Conservation (phyloP, 1,140 invertebrate genomes). For the Pseudomyrmex dendroicus region DNA sequence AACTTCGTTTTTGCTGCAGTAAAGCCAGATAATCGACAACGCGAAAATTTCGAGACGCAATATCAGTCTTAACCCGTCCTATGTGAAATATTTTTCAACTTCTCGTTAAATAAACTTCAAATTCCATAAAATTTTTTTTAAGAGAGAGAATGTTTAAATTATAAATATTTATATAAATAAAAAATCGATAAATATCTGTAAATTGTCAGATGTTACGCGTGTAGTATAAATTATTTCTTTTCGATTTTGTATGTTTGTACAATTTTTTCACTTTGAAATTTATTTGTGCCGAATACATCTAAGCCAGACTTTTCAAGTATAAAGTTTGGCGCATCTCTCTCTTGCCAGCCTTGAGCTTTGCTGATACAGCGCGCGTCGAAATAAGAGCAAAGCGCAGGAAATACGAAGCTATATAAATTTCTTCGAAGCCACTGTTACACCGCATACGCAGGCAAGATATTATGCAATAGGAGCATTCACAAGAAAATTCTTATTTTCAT, state of each 20-base stretch:
- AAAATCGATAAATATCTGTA: neutral
- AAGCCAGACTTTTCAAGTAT: neutral
- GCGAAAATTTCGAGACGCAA: neutral
- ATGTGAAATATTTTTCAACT: too few species aligned
- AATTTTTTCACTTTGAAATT: neutral
- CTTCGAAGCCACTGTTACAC: neutral
- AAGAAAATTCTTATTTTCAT: constrained; percentile 9
- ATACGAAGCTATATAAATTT: neutral
- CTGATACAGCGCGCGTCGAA: constrained; percentile 37
- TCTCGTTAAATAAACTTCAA: too few species aligned
- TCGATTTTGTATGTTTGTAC: neutral
- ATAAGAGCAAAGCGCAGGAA: constrained; percentile 51
- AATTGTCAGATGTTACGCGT: too few species aligned
- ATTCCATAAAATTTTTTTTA: too few species aligned
- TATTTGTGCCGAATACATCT: neutral
- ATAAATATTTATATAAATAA: neutral
- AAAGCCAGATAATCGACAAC: neutral
- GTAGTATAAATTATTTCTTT: neutral
- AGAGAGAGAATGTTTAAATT: neutral
- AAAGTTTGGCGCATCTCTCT: neutral
- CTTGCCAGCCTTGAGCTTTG: constrained; percentile 33
- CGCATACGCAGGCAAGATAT: constrained; percentile 2
- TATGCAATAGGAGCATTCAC: constrained; percentile 24
- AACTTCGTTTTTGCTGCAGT: neutral
- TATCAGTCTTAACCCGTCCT: neutral